Evolutionary conservation across 2,113 vertebrate species (phyloP), one percentile per base, ranked within the genome.

Genomic region (Bagarius yarrelli): DNA sequence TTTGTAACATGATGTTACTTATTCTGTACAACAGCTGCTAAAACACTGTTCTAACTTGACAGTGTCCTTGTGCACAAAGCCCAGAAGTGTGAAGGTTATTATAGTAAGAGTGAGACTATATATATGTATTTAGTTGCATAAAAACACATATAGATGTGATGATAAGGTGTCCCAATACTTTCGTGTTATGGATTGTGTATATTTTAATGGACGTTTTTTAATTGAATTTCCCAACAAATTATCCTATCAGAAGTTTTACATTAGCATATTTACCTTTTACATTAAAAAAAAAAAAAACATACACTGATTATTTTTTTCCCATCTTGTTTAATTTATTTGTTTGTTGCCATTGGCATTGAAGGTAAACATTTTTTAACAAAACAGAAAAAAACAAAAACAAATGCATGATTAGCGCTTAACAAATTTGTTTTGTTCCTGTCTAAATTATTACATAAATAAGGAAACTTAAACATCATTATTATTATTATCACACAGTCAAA

Each of bases 401-500:
- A 84, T 81, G 88, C 86, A 82, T 79, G 77, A 87, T 88, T 87
- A 87, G 79, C 78, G 82, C 84, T 67, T 50, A 86, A 89, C 69
- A 84, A 63, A 78, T 82, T 34, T 55, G 78, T 79, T 80, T 85
- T 86, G 76, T 81, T 81, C 79, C 82, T 81, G 85, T 84, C 71
- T 78, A 78, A 89, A 91, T 89, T 88, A 90, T 85, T 89, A 47
- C 83, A 86, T 91, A 86, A 93, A 89, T 90, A 74, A 86, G 77
- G 79, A 85, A 82, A 64, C 36, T 85, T 89, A 84, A 61, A 67
- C 60, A 82, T 74, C 40, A 87, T 72, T 72, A 88, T 89, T 89
- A 88, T 88, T 71, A 86, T 79, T 78, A 89, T 83, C 84, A 91
- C 85, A 90, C 89, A 85, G 86, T 87, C 88, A 82, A 83, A 79